These are phyloP conservation scores for Lordiphosa stackelbergi DNA, from an alignment of 1,140 invertebrate species.

Conservation along the genomic window DNA sequence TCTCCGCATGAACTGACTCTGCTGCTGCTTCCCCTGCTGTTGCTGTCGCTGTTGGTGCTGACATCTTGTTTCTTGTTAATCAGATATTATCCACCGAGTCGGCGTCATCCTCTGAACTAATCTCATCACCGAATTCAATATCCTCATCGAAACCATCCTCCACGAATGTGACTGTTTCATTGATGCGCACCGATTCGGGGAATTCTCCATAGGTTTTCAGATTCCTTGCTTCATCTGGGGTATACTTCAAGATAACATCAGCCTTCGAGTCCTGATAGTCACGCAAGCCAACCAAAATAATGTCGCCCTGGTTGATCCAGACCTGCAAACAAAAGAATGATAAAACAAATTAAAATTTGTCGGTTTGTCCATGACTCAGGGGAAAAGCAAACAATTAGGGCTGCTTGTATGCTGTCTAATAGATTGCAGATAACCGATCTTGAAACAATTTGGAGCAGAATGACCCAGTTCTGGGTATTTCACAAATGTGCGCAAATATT, in stretches of 20 bases:
- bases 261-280: slow-evolving; percentile 99
- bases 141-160: slow-evolving; percentile 96
- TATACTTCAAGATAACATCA: slow-evolving; percentile 99
- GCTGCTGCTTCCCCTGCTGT: slow-evolving; percentile 21
- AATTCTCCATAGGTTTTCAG: slow-evolving; percentile 99
- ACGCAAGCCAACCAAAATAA: slow-evolving; percentile 96
- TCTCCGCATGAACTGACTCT: slow-evolving; percentile 24
- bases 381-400: slow-evolving; percentile 32
- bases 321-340: slow-evolving; percentile 78
- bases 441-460: slow-evolving; percentile 34
- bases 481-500: slow-evolving; percentile 49
- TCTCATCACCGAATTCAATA: slow-evolving; percentile 95
- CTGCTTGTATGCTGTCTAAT: slow-evolving; percentile 46
- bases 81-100: slow-evolving; percentile 85
- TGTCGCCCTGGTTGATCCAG: slow-evolving; percentile 99
- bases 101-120: slow-evolving; percentile 90
- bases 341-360: slow-evolving; percentile 7
- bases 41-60: slow-evolving; percentile 13
- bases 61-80: slow-evolving; percentile 62
- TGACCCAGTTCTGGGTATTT: slow-evolving; percentile 44
- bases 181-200: slow-evolving; percentile 97
- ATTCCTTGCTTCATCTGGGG: slow-evolving; percentile 98
- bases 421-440: slow-evolving; percentile 61
- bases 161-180: slow-evolving; percentile 95
- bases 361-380: slow-evolving; percentile 25